These are phyloP conservation scores for Eristalis pertinax DNA, from an alignment of 2,888 invertebrate species.

Conservation along the genomic window DNA sequence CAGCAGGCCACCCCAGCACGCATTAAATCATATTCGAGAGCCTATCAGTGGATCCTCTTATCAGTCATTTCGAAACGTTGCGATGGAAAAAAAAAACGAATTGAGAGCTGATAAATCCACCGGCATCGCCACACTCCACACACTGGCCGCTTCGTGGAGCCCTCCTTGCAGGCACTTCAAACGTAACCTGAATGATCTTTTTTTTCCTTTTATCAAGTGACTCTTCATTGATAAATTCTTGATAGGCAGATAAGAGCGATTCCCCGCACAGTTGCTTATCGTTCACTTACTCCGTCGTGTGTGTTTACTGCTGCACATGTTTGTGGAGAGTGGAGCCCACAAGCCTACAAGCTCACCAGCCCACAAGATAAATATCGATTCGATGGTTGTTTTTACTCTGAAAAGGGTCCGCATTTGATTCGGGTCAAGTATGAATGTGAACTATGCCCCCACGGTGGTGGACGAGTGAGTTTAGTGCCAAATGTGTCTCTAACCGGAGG, in stretches of 20 bases:
- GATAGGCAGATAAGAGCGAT: constrained; percentile 25
- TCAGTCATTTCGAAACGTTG: constrained; percentile 14
- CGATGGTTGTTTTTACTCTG: background rate
- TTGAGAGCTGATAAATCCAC: background rate
- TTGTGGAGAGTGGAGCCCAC: background rate
- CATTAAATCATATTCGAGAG: background rate
- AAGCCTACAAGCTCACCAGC: no score
- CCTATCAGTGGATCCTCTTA: background rate
- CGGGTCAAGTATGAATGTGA: background rate
- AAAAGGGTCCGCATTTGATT: background rate
- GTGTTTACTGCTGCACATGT: constrained; percentile 30
- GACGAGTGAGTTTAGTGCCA: background rate
- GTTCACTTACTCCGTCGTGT: constrained; percentile 12
- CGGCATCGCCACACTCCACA: background rate
- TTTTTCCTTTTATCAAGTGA: constrained; percentile 41
- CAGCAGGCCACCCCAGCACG: constrained; percentile 12
- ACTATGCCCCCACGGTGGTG: background rate
- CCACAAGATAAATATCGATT: background rate
- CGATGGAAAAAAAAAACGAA: background rate
- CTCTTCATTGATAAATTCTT: constrained; percentile 34
- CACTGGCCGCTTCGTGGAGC: background rate
- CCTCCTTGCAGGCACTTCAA: background rate
- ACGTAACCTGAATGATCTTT: constrained; percentile 45
- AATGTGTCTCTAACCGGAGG: no score
- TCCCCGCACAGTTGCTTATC: constrained; percentile 8